These are phyloP conservation scores for Columba livia DNA, from an alignment of 2,113 vertebrate genomes.

Conservation along the genomic window DNA sequence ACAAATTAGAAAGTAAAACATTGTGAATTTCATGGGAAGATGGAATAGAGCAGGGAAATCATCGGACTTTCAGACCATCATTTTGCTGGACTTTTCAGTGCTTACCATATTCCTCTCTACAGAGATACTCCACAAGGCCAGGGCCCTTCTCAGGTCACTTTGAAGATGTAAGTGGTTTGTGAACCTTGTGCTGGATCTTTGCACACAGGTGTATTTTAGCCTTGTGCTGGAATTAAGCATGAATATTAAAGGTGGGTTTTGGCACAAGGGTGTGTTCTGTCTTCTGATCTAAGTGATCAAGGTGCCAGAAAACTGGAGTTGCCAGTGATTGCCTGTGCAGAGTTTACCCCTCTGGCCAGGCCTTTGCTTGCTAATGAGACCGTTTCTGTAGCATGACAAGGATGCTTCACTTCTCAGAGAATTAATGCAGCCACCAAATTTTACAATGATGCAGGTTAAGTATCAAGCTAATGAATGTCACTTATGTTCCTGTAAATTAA, in stretches of 20 bases:
- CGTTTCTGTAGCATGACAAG: not conserved
- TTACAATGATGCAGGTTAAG: not conserved
- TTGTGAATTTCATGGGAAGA: not conserved
- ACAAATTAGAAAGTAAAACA: not conserved
- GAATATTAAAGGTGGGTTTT: not conserved
- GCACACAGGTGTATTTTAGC: not conserved
- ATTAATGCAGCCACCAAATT: not conserved
- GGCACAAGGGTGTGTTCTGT: not conserved
- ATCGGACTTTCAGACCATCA: not conserved
- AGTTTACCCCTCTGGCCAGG: not conserved
- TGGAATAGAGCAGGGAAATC: not conserved
- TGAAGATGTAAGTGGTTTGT: not conserved
- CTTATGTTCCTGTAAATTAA: not conserved
- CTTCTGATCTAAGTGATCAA: not conserved
- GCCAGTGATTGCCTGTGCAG: not conserved
- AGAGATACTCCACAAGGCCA: not conserved
- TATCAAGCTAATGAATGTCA: not conserved
- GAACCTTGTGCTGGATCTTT: not conserved
- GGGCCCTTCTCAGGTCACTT: not conserved
- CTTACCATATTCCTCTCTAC: not conserved
- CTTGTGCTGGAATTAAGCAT: not conserved
- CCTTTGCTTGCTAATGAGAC: not conserved
- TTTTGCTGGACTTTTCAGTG: not conserved
- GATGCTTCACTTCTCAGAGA: not conserved
- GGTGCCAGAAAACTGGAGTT: not conserved